Evolutionary conservation across 2,113 vertebrate genomes (phyloP).

Genomic region (Monarcha castaneiventris): DNA sequence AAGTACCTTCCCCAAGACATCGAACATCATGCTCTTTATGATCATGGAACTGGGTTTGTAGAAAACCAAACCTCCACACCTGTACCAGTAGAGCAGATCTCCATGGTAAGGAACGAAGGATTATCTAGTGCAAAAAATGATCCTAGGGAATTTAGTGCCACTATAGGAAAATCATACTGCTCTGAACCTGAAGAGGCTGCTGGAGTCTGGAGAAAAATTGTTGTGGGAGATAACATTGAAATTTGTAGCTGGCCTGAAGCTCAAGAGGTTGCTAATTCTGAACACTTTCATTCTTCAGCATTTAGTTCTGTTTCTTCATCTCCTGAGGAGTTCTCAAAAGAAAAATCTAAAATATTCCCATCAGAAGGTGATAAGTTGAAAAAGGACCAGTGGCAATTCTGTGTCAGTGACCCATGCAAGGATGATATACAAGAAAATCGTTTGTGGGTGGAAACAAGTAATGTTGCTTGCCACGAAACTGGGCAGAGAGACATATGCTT

Average conservation of each 20-base stretch:
- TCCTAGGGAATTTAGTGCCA: background rate
- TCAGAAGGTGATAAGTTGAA: conserved; percentile 6
- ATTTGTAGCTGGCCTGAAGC: background rate
- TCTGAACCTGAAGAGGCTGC: background rate
- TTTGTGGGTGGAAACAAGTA: background rate
- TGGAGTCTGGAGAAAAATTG: background rate
- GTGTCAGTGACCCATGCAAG: background rate
- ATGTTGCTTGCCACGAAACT: background rate
- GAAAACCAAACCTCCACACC: background rate
- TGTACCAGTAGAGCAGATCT: background rate
- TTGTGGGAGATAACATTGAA: background rate
- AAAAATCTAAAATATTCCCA: background rate
- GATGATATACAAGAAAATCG: background rate
- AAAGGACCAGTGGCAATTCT: conserved; percentile 6
- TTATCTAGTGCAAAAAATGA: background rate
- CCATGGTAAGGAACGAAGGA: background rate
- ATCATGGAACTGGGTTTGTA: background rate
- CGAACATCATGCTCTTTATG: background rate
- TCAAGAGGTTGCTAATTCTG: background rate
- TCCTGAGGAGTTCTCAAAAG: conserved; percentile 17
- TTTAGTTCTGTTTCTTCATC: conserved; percentile 14
- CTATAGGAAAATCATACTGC: background rate
- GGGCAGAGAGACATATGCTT: background rate
- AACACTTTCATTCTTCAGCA: conserved; percentile 10
- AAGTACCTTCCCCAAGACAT: background rate